Percentiles rank a stretch among this genome's conserved stretches.
Evolutionary conservation across 2,888 invertebrate species (phyloP).

Genomic region (Ceriagrion tenellum): DNA sequence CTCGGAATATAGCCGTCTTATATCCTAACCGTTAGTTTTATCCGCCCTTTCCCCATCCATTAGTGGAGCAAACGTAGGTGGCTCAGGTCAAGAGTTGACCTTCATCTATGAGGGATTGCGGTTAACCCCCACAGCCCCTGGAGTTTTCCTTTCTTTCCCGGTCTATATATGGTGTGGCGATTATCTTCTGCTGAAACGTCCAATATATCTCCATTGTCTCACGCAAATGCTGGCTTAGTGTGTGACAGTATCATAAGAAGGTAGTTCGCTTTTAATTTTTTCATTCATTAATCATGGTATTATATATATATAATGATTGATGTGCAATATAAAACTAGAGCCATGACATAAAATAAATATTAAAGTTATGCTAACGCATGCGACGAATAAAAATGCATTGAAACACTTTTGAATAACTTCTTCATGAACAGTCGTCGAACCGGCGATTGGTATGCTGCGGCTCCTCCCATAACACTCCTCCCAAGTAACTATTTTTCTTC

Average conservation of each 20-base stretch:
- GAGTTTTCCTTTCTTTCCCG: not conserved
- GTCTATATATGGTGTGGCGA: not conserved
- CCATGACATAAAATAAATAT: no score
- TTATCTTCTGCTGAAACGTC: not conserved
- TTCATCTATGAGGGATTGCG: not conserved
- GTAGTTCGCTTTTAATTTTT: not conserved
- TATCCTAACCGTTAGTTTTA: not conserved
- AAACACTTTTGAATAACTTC: no score
- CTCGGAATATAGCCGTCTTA: not conserved
- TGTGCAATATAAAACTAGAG: no score
- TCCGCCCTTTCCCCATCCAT: not conserved
- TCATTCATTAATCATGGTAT: not conserved
- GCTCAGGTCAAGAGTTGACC: not conserved
- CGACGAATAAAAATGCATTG: no score
- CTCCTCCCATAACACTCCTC: no score
- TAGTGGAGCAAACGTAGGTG: not conserved
- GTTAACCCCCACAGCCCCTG: not conserved
- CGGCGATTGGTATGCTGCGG: no score
- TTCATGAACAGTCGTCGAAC: no score
- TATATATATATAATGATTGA: not conserved
- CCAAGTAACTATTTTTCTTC: no score
- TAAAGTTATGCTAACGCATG: no score
- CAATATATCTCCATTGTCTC: no score
- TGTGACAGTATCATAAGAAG: not conserved
- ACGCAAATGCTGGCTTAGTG: no score